Base-by-base conservation (phyloP, 2,797 vertebrate species). In the Ficedula albicollis region DNA sequence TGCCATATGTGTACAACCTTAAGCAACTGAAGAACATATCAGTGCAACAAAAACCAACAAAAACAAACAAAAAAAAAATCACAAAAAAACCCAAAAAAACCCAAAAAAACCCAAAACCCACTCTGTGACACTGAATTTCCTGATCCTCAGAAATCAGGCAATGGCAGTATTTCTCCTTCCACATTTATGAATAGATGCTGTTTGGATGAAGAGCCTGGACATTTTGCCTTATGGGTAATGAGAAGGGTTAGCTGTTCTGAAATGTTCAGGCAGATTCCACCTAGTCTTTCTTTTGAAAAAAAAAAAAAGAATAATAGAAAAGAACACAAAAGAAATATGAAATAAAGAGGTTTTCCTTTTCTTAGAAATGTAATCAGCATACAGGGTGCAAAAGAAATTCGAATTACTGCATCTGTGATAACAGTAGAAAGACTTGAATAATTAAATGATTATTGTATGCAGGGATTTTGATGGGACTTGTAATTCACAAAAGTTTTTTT, bases 401-500 rank as follows among this genome's bases (percentile, higher is more conserved):
- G 79, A 95, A 70, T 94, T 94, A 91, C 76, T 66, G 32, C 39
- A 58, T 83, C 81, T 25, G 51, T 0, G 56, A 90, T 95, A 96
- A 93, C 15, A 92, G 63, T 9, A 94, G 52, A 97, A 91, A 80
- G 36, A 36, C 39, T 82, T 59, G 20, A 95, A 94, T 97, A 95
- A 97, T 91, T 97, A 96, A 97, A 95, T 96, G 1, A 94, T 89
- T 96, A 76, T 91, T 96, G 22, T 94, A 76, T 78, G 86, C 39
- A 55, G 4, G 6, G 14, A 5, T 60, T 94, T 94, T 30, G 0
- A 25, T 60, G 87, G 70, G 79, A 96, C 93, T 93, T 95, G 46
- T 86, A 96, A 96, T 94, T 94, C 94, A 85, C 44, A 68, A 75
- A 93, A 90, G 23, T 75, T 87, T 95, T 85, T 85, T 91, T 90